Evolutionary conservation across 1,140 invertebrate species (phyloP).

Genomic region (Octopus bimaculoides): DNA sequence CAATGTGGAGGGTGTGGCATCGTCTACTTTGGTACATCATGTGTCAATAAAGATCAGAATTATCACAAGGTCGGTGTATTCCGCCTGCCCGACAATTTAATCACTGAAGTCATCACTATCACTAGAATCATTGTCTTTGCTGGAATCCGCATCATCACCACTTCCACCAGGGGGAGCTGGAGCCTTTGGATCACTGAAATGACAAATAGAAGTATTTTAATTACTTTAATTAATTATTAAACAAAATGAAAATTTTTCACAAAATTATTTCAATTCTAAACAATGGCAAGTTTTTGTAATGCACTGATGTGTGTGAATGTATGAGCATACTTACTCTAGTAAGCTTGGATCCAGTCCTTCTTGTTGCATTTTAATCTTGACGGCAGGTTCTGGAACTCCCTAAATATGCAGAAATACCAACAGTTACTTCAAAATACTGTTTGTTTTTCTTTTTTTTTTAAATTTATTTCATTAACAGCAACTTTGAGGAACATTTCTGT

Average conservation of each 20-base stretch:
- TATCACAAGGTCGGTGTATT: too few relatives aligned
- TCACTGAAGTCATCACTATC: conserved; percentile 33
- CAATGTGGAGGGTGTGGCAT: too few relatives aligned
- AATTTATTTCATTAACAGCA: too few relatives aligned
- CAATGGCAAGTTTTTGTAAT: too few relatives aligned
- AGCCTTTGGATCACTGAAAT: conserved; percentile 20
- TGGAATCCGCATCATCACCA: conserved; percentile 4
- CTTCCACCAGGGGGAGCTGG: conserved; percentile 32
- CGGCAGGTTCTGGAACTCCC: conserved; percentile 73
- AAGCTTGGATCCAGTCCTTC: conserved; percentile 78
- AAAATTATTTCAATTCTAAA: too few relatives aligned
- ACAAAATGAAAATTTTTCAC: too few relatives aligned
- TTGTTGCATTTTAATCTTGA: conserved; percentile 77
- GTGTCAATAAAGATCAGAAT: too few relatives aligned
- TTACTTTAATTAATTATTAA: too few relatives aligned
- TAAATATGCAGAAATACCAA: conserved; percentile 16
- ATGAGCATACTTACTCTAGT: conserved; percentile 66
- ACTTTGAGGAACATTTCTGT: too few relatives aligned
- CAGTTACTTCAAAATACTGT: too few relatives aligned
- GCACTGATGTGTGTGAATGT: neutral
- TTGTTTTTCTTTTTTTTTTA: too few relatives aligned
- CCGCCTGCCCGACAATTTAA: conserved; percentile 11
- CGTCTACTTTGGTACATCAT: too few relatives aligned
- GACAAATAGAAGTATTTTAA: neutral
- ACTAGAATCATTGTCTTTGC: conserved; percentile 8